Base-by-base conservation (phyloP, 2,797 vertebrate genomes). In the Lepidocolaptes lacrymiger region DNA sequence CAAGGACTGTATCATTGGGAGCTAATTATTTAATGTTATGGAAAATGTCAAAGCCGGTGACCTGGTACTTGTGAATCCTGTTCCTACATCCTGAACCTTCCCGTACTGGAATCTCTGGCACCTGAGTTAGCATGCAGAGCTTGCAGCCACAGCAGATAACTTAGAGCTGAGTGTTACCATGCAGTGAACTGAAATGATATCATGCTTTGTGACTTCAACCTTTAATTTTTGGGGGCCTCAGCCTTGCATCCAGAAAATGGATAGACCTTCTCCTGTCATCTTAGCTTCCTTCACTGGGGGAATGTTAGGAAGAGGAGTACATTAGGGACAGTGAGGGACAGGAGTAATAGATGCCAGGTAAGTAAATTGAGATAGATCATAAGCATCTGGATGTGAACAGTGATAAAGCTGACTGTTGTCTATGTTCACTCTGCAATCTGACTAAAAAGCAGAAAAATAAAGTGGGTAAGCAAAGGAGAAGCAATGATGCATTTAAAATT, bases 371-470 rank as follows among this genome's bases (percentile, higher is more conserved):
- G 91, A 91, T 78, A 93, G 51, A 85, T 79, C 34, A 28, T 85
- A 79, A 86, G 22, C 71, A 77, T 82, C 44, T 95, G 81, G 61
- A 73, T 79, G 41, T 58, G 83, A 95, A 52, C 73, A 54, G 49
- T 84, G 67, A 84, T 91, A 85, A 90, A 93, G 80, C 89, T 96
- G 74, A 88, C 87, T 84, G 62, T 76, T 96, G 69, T 46, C 73
- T 79, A 12, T 92, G 34, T 82, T 95, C 87, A 43, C 59, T 76
- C 73, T 85, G 79, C 69, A 86, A 37, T 81, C 71, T 93, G 91
- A 95, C 91, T 88, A 79, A 95, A 96, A 91, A 84, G 88, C 80
- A 94, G 91, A 94, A 96, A 97, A 94, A 95, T 89, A 64, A 91
- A 91, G 43, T 84, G 91, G 69, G 94, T 95, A 96, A 95, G 93